Base-by-base conservation (phyloP, 2,888 invertebrate species). In the Rhingia rostrata region DNA sequence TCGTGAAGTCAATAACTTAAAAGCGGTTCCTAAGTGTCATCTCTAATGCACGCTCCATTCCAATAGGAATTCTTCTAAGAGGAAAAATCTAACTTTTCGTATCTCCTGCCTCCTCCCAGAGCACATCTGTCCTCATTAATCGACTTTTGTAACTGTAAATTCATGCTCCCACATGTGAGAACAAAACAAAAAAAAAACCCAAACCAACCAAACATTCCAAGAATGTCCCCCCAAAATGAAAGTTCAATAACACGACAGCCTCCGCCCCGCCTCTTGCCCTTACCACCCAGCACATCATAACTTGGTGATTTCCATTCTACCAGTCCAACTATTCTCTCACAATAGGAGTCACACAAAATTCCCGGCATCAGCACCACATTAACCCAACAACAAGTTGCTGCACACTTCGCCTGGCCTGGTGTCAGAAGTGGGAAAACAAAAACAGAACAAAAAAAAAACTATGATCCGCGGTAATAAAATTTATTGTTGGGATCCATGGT, bases 391-490 rank as follows among this genome's bases (percentile, higher is more conserved):
- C 73, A 83, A 83, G 73, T 78, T 64, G 73, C 73, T 14, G 33
- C 43, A 78, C 73, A 64, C 74, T 35, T 22, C 66, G 60, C 53
- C 63, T 54, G 54, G 30, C 33, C 56, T 22, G 67, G 67, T 51
- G 35, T 67, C 73, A 63, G 58, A 67, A 67, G 54, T 54, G 60
- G 53, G 41, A 78, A 43, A 43, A 43, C 14, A 33, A 66, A 22
- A 22, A 22, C 22, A 22, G 3, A 41, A 35, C 53, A 35, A 66
- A 60, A 66, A 39, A 70, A 63, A 43, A 69, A 75, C 74, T 80
- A 75, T 80, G 70, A 80, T 84, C 75, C 70, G 74, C 69, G 80
- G 84, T 84, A 70, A 79, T 84, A 84, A 84, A 80, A 80, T 84
- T 79, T 79, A 61, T 84, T 75, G 84, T 75, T 75, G 79, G 63